These are phyloP conservation scores for Zapornia atra DNA, from an alignment of 2,113 vertebrate species.

Conservation along the genomic window DNA sequence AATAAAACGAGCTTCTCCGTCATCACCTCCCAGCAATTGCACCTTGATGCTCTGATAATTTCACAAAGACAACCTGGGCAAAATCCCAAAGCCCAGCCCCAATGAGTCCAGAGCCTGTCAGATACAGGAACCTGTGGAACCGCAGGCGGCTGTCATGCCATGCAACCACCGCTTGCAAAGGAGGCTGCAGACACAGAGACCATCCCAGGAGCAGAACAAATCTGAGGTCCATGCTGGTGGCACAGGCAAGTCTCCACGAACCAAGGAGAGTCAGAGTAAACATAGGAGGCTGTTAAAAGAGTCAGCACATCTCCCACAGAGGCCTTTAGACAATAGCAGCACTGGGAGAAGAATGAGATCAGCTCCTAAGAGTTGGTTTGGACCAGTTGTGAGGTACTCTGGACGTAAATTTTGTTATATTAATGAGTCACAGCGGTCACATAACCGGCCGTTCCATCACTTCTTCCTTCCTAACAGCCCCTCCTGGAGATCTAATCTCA, in stretches of 20 bases:
- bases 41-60: neutral
- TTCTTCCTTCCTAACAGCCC: conserved; percentile 25
- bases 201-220: neutral
- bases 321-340: conserved; percentile 21
- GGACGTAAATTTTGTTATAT: conserved; percentile 63
- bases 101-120: neutral
- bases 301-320: neutral
- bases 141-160: conserved; percentile 20
- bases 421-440: conserved; percentile 56
- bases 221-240: neutral
- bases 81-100: neutral
- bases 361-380: neutral
- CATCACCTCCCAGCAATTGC: neutral
- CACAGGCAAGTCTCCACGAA: neutral
- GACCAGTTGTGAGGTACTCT: neutral
- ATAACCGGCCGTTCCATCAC: neutral
- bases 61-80: neutral
- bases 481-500: conserved; percentile 57
- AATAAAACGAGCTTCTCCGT: neutral
- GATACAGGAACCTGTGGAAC: neutral
- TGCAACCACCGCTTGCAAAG: neutral
- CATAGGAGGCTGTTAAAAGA: neutral
- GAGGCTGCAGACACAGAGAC: neutral
- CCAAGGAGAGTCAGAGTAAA: neutral
- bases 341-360: conserved; percentile 2